Percentiles rank a stretch among this genome's conserved stretches.
Evolutionary conservation across 2,113 vertebrate species (phyloP).

Genomic region (Vulpes ferrilata): DNA sequence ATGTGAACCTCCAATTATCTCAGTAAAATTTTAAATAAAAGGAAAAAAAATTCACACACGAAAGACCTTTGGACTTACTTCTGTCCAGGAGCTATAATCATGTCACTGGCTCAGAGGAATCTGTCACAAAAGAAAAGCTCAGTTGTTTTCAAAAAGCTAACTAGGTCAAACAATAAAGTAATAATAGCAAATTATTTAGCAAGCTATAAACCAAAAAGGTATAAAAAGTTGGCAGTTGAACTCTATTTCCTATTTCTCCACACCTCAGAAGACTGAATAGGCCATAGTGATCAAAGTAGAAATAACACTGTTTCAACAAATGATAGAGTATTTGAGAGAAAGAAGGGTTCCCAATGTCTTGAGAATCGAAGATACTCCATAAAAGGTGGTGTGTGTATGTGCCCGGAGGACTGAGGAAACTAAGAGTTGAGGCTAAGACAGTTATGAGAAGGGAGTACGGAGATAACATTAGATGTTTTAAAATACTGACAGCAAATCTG

Average conservation of each 20-base stretch:
- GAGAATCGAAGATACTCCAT: neutral
- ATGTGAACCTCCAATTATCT: constrained; percentile 14
- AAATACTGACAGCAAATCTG: neutral
- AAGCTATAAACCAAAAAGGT: neutral
- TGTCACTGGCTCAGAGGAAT: neutral
- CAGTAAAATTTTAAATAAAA: constrained; percentile 41
- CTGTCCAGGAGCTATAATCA: constrained; percentile 61
- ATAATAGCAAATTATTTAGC: neutral
- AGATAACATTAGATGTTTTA: neutral
- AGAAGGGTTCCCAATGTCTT: neutral
- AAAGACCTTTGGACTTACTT: constrained; percentile 45
- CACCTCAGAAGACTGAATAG: neutral
- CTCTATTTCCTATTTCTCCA: neutral
- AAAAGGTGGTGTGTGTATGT: neutral
- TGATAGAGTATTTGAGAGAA: neutral
- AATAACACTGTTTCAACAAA: neutral
- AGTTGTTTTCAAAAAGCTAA: constrained; percentile 39
- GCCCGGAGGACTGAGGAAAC: neutral
- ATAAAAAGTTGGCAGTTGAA: neutral
- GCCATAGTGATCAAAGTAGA: neutral
- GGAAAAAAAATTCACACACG: neutral
- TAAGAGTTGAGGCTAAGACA: neutral
- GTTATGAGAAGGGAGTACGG: neutral
- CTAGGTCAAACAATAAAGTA: neutral
- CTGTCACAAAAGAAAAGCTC: neutral